A percentile compares a stretch with the other conserved stretches of the same genome.
These are phyloP conservation scores for Polymixis flavicincta DNA, from an alignment of 2,888 invertebrate genomes.

Conservation along the genomic window DNA sequence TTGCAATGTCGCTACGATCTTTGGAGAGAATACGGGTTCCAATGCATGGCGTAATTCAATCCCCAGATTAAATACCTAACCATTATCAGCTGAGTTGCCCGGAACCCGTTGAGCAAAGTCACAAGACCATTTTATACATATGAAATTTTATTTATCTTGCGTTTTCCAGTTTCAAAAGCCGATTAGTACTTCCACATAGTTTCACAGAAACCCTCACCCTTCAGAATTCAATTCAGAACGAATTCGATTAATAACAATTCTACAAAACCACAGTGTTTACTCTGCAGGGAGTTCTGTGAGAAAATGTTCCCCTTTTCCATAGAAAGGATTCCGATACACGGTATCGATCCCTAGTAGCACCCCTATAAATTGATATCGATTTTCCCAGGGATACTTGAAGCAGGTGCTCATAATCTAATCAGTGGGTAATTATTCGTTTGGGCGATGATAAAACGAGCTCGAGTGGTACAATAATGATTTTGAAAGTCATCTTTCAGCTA, in stretches of 20 bases:
- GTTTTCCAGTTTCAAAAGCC: constrained; percentile 7
- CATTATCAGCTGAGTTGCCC: neutral
- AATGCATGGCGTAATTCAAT: neutral
- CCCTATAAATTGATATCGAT: constrained; percentile 51
- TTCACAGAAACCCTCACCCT: constrained; percentile 31
- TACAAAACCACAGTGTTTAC: constrained; percentile 57
- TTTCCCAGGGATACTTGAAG: constrained; percentile 76
- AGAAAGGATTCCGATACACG: constrained; percentile 62
- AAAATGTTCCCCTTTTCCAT: constrained; percentile 66
- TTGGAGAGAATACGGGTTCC: neutral
- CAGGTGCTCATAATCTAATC: constrained; percentile 76
- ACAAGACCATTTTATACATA: neutral
- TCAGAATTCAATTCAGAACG: constrained; percentile 41
- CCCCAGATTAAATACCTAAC: no score
- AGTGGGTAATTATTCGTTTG: constrained; percentile 64
- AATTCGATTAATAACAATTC: no score
- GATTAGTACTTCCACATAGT: neutral
- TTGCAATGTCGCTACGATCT: no score
- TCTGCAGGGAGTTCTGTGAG: constrained; percentile 59
- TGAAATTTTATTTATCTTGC: neutral
- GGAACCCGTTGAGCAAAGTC: neutral
- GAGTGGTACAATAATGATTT: constrained; percentile 73
- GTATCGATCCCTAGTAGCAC: constrained; percentile 62
- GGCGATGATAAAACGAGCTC: constrained; percentile 73
- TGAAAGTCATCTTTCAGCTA: constrained; percentile 76